Conservation (phyloP, 2,113 vertebrate species). For the Furnarius figulus region DNA sequence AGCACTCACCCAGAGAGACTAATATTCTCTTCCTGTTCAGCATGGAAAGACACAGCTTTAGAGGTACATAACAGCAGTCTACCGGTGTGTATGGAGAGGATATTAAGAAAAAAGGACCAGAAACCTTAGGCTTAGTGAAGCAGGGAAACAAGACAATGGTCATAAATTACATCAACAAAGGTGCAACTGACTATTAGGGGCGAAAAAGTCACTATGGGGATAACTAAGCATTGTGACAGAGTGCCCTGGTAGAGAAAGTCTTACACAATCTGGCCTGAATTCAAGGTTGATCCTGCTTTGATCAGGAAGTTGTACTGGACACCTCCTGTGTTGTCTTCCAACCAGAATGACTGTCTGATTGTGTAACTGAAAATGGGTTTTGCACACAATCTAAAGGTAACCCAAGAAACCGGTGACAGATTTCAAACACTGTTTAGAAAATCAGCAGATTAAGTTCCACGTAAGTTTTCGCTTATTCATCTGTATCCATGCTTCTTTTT, state of each 20-base stretch:
- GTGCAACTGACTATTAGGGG: neutral
- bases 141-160: neutral
- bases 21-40: neutral
- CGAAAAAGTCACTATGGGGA: neutral
- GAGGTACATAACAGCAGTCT: neutral
- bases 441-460: neutral
- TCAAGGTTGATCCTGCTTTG: neutral
- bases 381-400: neutral
- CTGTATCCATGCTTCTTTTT: neutral
- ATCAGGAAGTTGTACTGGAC: neutral
- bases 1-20: neutral
- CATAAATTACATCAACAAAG: neutral
- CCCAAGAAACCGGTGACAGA: neutral
- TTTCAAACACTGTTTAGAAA: neutral
- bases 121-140: neutral
- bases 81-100: accelerated
- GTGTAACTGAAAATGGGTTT: neutral
- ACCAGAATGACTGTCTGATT: neutral
- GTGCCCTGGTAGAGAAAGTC: neutral
- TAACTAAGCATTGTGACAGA: neutral
- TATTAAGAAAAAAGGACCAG: neutral
- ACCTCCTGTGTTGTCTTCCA: neutral
- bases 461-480: neutral
- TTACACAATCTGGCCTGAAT: neutral
- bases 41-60: neutral